A percentile compares a stretch with the other conserved stretches of the same genome.
Conservation (phyloP, 2,113 vertebrate species). For the Aspiorhynchus laticeps region DNA sequence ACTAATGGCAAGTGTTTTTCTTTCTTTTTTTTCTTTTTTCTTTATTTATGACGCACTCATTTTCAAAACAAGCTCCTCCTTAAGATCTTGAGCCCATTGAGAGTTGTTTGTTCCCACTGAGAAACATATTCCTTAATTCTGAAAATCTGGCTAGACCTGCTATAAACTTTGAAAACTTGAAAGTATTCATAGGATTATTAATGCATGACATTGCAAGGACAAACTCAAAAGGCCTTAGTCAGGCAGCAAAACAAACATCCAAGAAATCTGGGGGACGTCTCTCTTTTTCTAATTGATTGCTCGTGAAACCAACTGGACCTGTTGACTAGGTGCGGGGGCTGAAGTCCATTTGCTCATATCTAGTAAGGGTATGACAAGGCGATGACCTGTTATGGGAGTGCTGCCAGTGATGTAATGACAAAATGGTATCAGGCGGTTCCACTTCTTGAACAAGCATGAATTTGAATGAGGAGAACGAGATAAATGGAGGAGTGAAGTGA, state of each 20-base stretch:
- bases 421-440: not conserved
- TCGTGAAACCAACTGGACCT: not conserved
- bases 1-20: not conserved
- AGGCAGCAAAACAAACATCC: not conserved
- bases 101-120: not conserved
- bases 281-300: not conserved
- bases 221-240: not conserved
- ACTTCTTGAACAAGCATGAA: not conserved
- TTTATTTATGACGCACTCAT: not conserved
- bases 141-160: conserved; percentile 25
- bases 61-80: conserved; percentile 14
- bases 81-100: not conserved
- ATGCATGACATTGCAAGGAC: not conserved
- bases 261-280: not conserved
- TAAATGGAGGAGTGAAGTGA: not conserved
- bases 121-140: not conserved
- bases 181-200: not conserved
- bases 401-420: conserved; percentile 16
- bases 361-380: not conserved
- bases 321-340: not conserved
- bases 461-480: not conserved
- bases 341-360: not conserved
- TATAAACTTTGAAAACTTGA: not conserved
- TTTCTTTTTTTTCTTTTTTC: not conserved
- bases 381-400: not conserved